Conservation (phyloP, 2,888 invertebrate genomes). For the Sarcophaga carnaria region DNA sequence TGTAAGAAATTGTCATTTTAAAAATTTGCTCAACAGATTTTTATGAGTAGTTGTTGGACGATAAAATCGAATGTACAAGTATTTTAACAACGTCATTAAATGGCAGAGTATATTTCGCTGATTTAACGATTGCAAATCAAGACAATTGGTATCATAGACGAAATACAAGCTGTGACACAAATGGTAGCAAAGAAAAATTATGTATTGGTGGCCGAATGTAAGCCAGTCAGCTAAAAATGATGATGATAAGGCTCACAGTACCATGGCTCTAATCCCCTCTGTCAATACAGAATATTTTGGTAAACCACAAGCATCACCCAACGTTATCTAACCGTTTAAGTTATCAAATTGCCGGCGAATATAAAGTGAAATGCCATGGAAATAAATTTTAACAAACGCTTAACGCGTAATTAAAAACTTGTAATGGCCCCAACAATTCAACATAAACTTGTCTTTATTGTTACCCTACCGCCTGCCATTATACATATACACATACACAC, state of each 20-base stretch:
- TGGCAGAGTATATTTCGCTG: constrained; percentile 31
- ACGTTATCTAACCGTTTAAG: constrained; percentile 16
- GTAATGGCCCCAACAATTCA: constrained; percentile 44
- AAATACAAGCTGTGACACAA: not conserved
- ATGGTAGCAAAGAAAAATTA: not conserved
- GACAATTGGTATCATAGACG: constrained; percentile 25
- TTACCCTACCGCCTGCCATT: not conserved
- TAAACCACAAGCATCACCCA: not conserved
- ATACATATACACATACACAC: not conserved
- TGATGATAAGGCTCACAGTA: not conserved
- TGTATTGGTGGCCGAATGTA: constrained; percentile 8
- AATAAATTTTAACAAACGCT: constrained; percentile 55
- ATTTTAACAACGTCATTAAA: constrained; percentile 53
- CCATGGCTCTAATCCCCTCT: not conserved
- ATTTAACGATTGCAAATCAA: constrained; percentile 61
- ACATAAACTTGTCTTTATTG: constrained; percentile 14
- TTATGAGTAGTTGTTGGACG: not conserved
- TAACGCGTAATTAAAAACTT: constrained; percentile 67
- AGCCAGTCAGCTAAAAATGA: constrained; percentile 29
- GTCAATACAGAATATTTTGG: too few species aligned
- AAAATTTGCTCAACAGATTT: constrained; percentile 2
- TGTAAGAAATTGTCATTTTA: not conserved
- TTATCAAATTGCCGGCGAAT: constrained; percentile 1
- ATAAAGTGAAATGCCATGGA: not conserved
- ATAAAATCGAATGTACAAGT: not conserved